Evolutionary conservation across 2,888 invertebrate species (phyloP).

Genomic region (Drosophila heteroneura): DNA sequence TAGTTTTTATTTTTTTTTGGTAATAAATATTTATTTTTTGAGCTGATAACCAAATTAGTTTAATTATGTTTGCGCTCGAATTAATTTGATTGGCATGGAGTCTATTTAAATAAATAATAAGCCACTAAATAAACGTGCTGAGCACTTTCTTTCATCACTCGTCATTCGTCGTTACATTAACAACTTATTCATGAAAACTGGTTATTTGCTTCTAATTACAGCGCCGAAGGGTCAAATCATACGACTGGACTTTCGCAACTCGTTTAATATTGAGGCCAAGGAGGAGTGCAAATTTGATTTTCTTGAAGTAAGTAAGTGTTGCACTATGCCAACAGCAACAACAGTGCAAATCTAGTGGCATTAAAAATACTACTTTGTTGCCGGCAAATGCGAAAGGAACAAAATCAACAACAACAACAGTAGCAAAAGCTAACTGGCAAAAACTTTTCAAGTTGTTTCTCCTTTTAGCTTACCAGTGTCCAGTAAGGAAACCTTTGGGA

Average conservation of each 20-base stretch:
- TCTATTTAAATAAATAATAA: slow-evolving; percentile 5
- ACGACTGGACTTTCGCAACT: slow-evolving; percentile 92
- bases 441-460: slow-evolving; percentile 62
- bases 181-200: slow-evolving; percentile 1
- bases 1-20: neutral
- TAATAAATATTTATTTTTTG: slow-evolving; percentile 5
- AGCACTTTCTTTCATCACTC: neutral
- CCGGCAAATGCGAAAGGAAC: slow-evolving; percentile 1
- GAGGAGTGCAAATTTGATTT: slow-evolving; percentile 92
- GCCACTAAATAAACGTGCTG: neutral
- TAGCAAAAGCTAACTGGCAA: slow-evolving; percentile 26
- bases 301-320: slow-evolving; percentile 87
- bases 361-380: slow-evolving; percentile 39
- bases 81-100: slow-evolving; percentile 6
- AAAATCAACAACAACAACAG: slow-evolving; percentile 2
- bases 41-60: neutral
- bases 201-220: slow-evolving; percentile 80
- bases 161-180: neutral
- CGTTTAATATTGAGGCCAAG: slow-evolving; percentile 90
- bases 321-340: slow-evolving; percentile 26
- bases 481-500: slow-evolving; percentile 22
- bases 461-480: slow-evolving; percentile 28
- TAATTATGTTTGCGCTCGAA: neutral
- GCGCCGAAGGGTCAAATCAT: slow-evolving; percentile 89
- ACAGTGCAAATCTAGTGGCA: slow-evolving; percentile 15